These are phyloP conservation scores for Nomada ruficornis DNA, from an alignment of 2,888 invertebrate genomes.

Conservation along the genomic window DNA sequence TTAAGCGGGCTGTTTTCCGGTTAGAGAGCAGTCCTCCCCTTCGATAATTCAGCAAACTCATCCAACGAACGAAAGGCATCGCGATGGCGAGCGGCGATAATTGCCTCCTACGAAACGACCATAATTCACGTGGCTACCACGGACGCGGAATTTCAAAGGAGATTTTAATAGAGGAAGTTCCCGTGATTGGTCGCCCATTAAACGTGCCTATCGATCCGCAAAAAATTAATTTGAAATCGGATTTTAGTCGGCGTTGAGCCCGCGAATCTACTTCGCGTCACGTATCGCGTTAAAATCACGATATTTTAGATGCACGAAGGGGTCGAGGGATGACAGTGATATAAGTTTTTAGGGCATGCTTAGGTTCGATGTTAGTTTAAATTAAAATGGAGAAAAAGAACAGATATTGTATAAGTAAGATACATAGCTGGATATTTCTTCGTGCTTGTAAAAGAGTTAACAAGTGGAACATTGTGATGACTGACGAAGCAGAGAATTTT, in stretches of 20 bases:
- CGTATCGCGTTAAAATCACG: too few relatives aligned
- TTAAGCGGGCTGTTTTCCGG: conserved; percentile 22
- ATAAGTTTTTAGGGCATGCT: too few relatives aligned
- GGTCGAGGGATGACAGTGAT: too few relatives aligned
- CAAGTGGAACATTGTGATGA: too few relatives aligned
- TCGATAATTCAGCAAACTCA: conserved; percentile 26
- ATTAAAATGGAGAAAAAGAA: too few relatives aligned
- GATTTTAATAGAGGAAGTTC: conserved; percentile 34
- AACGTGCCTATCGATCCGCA: not conserved
- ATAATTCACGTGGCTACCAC: conserved; percentile 12
- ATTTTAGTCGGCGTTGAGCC: not conserved
- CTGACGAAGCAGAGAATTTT: not conserved
- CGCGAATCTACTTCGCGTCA: conserved; percentile 2
- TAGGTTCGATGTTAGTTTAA: too few relatives aligned
- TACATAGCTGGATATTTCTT: too few relatives aligned
- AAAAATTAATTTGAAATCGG: conserved; percentile 37
- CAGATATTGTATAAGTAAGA: too few relatives aligned
- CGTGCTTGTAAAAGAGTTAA: too few relatives aligned
- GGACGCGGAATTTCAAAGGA: conserved; percentile 25
- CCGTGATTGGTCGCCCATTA: conserved; percentile 24
- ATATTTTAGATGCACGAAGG: too few relatives aligned
- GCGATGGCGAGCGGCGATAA: conserved; percentile 17
- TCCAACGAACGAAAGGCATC: conserved; percentile 3
- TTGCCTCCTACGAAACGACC: conserved; percentile 15
- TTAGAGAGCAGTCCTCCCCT: not conserved